Evolutionary conservation across 2,888 invertebrate species (phyloP), one percentile per base, ranked within the genome.

Genomic region (Dryomyza anilis): DNA sequence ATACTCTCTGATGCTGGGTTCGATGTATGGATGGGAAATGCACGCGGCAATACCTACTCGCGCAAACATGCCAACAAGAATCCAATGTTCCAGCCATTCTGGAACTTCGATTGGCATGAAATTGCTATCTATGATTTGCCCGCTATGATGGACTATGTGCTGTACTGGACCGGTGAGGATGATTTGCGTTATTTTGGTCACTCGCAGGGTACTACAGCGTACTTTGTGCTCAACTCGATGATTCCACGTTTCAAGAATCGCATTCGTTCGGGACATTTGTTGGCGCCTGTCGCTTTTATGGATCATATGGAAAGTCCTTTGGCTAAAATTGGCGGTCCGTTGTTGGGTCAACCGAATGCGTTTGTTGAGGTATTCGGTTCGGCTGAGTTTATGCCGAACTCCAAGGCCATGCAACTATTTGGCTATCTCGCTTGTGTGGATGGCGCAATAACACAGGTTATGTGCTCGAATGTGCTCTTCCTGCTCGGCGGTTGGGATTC

Each of bases 31-130:
- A 12, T 55, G 21, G 55, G 91, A 0, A 94, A 94, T 76, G 87
- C 87, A 5, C 87, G 94, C n/a, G 94, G 94, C 14, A 93, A 89
- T 74, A 85, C 85, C 5, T 89, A 88, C 74, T 85, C 85, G 6
- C 82, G 81, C 67, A 78, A 80, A 10, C 89, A 74, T 71, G 71
- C 75, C 3, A 77, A 19, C n/a, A 45, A 45, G 2, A 46, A 50
- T 6, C 62, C 64, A 2, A 14, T 59, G 19, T 21, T 39, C 16
- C 50, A 23, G 3, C 16, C 46, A 4, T 76, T 73, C 55, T 75
- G 76, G 74, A 50, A 69, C 23, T 76, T 75, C 25, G 94, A 94
- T 71, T 96, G 91, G 86, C 92, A 96, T 75, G 94, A 97, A 81
- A 92, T 95, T 85, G 94, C 91, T 0, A 80, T 88, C 52, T 87